Base-by-base conservation (phyloP, 37 sponge, comb jelly and placozoan species). In the Theonella swinhoei region DNA sequence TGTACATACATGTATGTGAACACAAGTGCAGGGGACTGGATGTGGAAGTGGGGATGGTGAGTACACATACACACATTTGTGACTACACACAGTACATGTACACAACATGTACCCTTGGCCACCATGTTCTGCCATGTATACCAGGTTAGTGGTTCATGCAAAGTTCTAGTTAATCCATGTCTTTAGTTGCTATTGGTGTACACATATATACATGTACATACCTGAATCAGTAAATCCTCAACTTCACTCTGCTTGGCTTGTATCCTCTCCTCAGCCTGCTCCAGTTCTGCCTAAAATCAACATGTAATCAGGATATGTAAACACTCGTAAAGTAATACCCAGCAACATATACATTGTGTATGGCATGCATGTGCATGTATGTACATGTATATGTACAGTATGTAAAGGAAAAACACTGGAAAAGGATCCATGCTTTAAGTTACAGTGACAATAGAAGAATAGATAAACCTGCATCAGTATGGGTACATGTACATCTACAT, bases 211-310 rank as follows among this genome's bases (percentile, higher is more conserved):
- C 54, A 47, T 47, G 54, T 32, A 40, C 62, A 30, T 62, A 94
- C 95, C 86, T 96, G 94, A 32, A 96, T 66, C 19, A 96, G 63
- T 19, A 96, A 79, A 11, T 89, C 88, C 36, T 91, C 84, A n/a
- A 91, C 65, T 72, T 91, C 42, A 26, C 63, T 62, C 36, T 77
- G 88, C 86, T 96, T 93, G 60, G 82, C 66, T 58, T 88, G 66
- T 11, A 96, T 82, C 32, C 92, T 76, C 47, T 93, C 64, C 60
- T 94, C 85, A 40, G 77, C 54, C 38, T 89, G 75, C 7, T 67
- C 40, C 54, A 91, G 76, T 61, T 96, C 91, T 38, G 83, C 88
- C 97, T 96, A 72, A n/a, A 76, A 9, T n/a, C n/a, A n/a, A n/a
- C n/a, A n/a, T n/a, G n/a, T 5, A 69, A 61, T 31, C 58, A 17